Evolutionary conservation across 1,140 invertebrate species (phyloP).

Genomic region (Drosophila persimilis): DNA sequence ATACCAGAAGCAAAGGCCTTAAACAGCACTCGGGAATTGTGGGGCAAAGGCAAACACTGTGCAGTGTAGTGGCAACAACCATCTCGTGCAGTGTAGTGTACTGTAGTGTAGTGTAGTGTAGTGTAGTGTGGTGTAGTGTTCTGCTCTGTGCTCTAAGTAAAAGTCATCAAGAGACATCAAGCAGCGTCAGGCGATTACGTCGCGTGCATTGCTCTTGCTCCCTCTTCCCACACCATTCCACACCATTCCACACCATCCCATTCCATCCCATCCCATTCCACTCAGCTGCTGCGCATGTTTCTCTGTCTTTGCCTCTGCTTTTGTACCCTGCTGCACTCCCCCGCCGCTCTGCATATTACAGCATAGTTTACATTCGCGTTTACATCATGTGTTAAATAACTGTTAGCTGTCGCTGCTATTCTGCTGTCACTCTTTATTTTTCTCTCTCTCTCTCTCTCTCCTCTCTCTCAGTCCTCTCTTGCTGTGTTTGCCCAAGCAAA

Average conservation of each 20-base stretch:
- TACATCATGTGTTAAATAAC: conserved; percentile 79
- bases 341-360: conserved; percentile 54
- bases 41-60: background rate
- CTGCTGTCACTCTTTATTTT: conserved; percentile 7
- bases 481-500: conserved; percentile 73
- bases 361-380: conserved; percentile 67
- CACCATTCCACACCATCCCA: conserved; percentile 2
- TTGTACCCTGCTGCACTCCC: conserved; percentile 16
- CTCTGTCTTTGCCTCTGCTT: conserved; percentile 24
- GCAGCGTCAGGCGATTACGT: conserved; percentile 46
- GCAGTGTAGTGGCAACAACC: conserved; percentile 3
- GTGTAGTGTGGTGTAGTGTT: background rate
- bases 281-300: conserved; percentile 75
- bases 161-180: conserved; percentile 64
- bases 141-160: conserved; percentile 53
- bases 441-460: background rate
- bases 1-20: conserved; percentile 58
- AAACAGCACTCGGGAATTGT: conserved; percentile 24
- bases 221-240: conserved; percentile 13
- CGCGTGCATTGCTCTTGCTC: conserved; percentile 62
- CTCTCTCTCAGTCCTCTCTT: conserved; percentile 24
- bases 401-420: conserved; percentile 47
- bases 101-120: too few species aligned
- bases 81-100: background rate
- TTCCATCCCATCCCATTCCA: conserved; percentile 7